phyloP scores from a whole-genome alignment of 2,797 vertebrate genomes.

The Sphenodon punctatus region DNA sequence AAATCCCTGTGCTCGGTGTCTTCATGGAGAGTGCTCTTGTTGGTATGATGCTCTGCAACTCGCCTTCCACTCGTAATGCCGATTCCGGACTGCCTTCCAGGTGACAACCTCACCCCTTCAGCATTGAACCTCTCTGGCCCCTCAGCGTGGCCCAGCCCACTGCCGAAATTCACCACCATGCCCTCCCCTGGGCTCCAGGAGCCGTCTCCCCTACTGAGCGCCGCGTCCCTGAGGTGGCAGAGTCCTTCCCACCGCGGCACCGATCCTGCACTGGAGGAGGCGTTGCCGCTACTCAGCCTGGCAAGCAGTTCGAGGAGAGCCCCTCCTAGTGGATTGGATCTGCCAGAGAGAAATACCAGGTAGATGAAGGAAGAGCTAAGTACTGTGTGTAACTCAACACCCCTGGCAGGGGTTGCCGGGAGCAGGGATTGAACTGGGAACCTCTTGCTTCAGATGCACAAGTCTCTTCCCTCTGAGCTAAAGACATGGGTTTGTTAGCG shows the following conservation, averaged over 20 bases:
- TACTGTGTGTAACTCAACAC: no score
- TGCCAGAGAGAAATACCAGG: neutral
- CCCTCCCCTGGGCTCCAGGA: no score
- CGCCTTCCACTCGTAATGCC: neutral
- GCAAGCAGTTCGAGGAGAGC: neutral
- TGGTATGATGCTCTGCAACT: neutral
- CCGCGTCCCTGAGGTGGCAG: neutral
- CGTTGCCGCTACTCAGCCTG: neutral
- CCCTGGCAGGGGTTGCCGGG: no score
- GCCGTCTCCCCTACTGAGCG: neutral
- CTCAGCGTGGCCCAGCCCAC: neutral
- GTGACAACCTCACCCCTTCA: neutral
- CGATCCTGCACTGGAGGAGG: neutral
- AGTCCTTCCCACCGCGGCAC: neutral
- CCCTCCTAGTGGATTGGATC: neutral
- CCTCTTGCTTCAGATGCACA: no score
- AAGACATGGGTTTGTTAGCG: no score
- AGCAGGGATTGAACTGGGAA: no score
- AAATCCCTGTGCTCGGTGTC: no score
- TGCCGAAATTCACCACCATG: neutral
- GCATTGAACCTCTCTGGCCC: neutral
- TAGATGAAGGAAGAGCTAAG: neutral
- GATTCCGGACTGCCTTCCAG: no score
- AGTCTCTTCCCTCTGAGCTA: no score
- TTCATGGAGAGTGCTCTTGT: no score